These are phyloP conservation scores for Erebia palarica DNA, from an alignment of 2,888 invertebrate species.

Conservation along the genomic window DNA sequence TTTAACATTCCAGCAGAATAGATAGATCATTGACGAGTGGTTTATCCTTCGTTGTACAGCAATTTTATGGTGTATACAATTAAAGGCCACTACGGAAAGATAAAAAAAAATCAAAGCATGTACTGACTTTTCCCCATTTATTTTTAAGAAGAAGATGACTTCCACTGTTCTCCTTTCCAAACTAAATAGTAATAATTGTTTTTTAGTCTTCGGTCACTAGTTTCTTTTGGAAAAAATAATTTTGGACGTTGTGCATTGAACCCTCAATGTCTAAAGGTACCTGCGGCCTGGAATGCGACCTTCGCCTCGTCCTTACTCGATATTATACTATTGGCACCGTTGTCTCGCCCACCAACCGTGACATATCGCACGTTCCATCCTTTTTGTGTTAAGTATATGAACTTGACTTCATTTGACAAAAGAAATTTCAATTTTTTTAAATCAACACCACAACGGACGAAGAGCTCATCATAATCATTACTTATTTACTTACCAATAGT, in stretches of 20 bases:
- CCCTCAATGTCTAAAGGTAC: slow-evolving; percentile 18
- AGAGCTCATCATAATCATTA: too few relatives aligned
- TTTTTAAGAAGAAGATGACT: too few relatives aligned
- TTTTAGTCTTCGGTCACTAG: too few relatives aligned
- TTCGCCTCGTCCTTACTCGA: slow-evolving; percentile 68
- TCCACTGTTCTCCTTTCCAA: too few relatives aligned
- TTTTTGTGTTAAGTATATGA: slow-evolving; percentile 41
- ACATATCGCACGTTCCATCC: slow-evolving; percentile 56
- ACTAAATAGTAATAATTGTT: too few relatives aligned
- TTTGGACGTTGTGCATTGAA: slow-evolving; percentile 17
- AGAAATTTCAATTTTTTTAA: background rate
- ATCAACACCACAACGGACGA: too few relatives aligned
- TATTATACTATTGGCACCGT: slow-evolving; percentile 57
- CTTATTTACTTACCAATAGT: too few relatives aligned
- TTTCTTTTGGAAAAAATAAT: slow-evolving; percentile 1
- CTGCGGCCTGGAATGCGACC: slow-evolving; percentile 60
- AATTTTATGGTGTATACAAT: slow-evolving; percentile 11
- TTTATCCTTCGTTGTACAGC: background rate
- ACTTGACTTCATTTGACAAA: slow-evolving; percentile 2
- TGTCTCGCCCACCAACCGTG: slow-evolving; percentile 58
- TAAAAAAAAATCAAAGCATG: background rate
- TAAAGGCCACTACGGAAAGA: background rate
- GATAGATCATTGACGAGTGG: background rate
- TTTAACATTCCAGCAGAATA: background rate
- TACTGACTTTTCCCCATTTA: too few relatives aligned